These are phyloP conservation scores for Centrocercus urophasianus DNA, from an alignment of 2,113 vertebrate species.

Conservation along the genomic window DNA sequence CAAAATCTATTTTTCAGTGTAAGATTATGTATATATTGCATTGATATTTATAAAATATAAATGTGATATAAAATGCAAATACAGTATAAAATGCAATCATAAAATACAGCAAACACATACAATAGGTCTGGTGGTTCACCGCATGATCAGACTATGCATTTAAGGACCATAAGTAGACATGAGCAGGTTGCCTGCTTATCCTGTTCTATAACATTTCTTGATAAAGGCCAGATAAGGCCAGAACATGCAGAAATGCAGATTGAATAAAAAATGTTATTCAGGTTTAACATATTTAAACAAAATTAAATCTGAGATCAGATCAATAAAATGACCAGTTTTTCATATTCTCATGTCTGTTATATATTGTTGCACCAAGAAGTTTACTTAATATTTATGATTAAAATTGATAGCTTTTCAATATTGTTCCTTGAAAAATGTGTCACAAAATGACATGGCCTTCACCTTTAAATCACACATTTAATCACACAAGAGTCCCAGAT, in stretches of 20 bases:
- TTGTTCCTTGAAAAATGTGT: background rate
- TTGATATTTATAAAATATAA: background rate
- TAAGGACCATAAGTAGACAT: background rate
- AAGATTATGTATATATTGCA: background rate
- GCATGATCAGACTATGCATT: background rate
- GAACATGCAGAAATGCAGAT: background rate
- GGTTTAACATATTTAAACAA: background rate
- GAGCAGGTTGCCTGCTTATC: background rate
- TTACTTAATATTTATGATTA: background rate
- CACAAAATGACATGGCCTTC: background rate
- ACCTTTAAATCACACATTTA: background rate
- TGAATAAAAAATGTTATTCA: background rate
- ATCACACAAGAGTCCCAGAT: accelerated
- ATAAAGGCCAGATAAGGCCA: background rate
- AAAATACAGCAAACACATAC: background rate
- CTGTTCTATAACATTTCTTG: accelerated
- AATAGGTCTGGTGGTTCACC: background rate
- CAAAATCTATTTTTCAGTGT: background rate
- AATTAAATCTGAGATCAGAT: background rate
- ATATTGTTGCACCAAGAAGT: background rate
- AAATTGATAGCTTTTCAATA: slow-evolving; percentile 2
- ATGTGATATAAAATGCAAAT: background rate
- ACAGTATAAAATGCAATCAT: background rate
- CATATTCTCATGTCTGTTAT: background rate
- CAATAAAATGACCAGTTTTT: background rate